Evolutionary conservation across 2,113 vertebrate species (phyloP).

Genomic region (Muscicapa adusta): DNA sequence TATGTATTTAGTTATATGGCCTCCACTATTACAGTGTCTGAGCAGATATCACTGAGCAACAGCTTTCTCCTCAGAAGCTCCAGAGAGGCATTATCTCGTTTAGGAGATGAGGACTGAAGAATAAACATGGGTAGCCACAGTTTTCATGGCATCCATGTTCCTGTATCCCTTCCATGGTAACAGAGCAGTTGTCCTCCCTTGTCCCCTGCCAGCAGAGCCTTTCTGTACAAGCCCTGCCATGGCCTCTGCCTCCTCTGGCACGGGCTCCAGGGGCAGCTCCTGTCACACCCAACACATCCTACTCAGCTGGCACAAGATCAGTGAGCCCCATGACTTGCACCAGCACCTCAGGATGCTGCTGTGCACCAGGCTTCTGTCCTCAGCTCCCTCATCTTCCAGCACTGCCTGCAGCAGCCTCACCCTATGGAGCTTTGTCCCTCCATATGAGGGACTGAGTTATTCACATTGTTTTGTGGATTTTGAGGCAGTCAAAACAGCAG

Average conservation of each 20-base stretch:
- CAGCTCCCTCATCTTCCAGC: neutral
- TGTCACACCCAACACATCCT: neutral
- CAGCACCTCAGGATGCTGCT: neutral
- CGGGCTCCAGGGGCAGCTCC: neutral
- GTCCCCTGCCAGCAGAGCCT: neutral
- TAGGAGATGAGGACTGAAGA: neutral
- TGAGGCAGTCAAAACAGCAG: neutral
- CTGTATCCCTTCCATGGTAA: accelerated
- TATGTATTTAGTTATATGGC: neutral
- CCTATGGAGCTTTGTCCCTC: neutral
- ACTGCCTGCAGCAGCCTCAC: neutral
- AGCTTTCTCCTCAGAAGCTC: neutral
- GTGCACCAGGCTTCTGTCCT: neutral
- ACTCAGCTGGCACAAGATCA: neutral
- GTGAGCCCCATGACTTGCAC: neutral
- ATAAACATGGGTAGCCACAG: accelerated
- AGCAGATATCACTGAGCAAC: neutral
- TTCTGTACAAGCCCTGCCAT: accelerated
- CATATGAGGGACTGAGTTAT: accelerated
- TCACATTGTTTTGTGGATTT: neutral
- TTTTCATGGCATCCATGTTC: neutral
- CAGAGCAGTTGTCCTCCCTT: neutral
- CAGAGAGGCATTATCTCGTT: neutral
- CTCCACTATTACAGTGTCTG: neutral
- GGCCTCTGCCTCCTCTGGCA: neutral